Conservation (phyloP, 2,113 vertebrate genomes). For the Equus quagga region DNA sequence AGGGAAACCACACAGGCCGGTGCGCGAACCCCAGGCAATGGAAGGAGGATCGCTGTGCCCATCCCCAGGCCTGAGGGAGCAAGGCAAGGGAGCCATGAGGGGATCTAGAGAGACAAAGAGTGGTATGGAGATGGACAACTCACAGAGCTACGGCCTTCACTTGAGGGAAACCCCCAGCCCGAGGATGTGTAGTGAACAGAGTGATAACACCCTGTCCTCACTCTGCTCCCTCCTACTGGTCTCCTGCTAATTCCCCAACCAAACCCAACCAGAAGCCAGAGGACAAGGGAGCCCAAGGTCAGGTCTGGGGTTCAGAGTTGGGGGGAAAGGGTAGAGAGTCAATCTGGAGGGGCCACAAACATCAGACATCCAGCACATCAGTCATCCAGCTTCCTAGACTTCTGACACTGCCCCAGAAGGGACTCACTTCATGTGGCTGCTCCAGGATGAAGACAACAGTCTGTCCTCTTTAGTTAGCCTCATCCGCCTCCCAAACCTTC, state of each 20-base stretch:
- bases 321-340: neutral
- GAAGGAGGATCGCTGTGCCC: neutral
- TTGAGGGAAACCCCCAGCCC: neutral
- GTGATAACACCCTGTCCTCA: neutral
- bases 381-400: neutral
- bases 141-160: neutral
- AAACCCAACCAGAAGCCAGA: neutral
- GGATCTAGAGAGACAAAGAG: neutral
- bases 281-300: neutral
- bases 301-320: neutral
- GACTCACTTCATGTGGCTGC: neutral
- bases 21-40: neutral
- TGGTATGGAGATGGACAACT: accelerated
- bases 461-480: neutral
- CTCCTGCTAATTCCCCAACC: neutral
- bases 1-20: neutral
- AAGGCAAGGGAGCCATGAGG: neutral
- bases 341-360: neutral
- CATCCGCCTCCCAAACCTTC: neutral
- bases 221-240: neutral
- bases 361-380: neutral
- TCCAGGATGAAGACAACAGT: neutral
- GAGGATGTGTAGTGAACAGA: neutral
- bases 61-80: neutral
- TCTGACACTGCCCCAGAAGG: neutral